phyloP scores from a whole-genome alignment of 2,888 invertebrate genomes.

The Epistrophe grossulariae region DNA sequence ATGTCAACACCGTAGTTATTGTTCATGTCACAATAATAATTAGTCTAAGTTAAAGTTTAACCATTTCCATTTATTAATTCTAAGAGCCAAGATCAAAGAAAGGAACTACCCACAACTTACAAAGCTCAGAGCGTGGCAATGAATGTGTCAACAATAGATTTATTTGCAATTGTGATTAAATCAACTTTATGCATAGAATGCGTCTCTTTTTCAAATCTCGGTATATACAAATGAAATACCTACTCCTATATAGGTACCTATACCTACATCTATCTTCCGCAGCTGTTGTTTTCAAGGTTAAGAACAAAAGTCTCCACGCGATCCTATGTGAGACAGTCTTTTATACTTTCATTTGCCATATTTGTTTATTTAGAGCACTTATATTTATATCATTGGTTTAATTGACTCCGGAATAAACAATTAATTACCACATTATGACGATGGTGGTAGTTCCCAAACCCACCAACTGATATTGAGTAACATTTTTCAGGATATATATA shows the following conservation, averaged over 20 bases:
- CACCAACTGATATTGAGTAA: conserved; percentile 9
- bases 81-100: not conserved
- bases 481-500: conserved; percentile 48
- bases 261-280: conserved; percentile 4
- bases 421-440: not conserved
- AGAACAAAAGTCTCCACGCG: conserved; percentile 4
- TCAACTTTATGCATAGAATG: not conserved
- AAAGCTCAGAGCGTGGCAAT: not conserved
- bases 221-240: not conserved
- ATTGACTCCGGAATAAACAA: conserved; percentile 52
- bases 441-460: conserved; percentile 4
- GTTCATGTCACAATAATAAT: not conserved
- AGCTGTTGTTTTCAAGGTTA: conserved; percentile 38
- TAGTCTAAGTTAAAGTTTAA: not conserved
- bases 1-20: conserved; percentile 17
- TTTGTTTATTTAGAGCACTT: conserved; percentile 46
- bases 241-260: no score
- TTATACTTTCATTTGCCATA: conserved; percentile 9
- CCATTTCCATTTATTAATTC: not conserved
- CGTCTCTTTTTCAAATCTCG: not conserved
- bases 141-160: not conserved
- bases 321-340: not conserved
- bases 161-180: conserved; percentile 22
- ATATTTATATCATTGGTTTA: conserved; percentile 15
- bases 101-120: not conserved